Conservation (phyloP, 23 tunicate genomes). For the Clavelina lepadiformis region DNA sequence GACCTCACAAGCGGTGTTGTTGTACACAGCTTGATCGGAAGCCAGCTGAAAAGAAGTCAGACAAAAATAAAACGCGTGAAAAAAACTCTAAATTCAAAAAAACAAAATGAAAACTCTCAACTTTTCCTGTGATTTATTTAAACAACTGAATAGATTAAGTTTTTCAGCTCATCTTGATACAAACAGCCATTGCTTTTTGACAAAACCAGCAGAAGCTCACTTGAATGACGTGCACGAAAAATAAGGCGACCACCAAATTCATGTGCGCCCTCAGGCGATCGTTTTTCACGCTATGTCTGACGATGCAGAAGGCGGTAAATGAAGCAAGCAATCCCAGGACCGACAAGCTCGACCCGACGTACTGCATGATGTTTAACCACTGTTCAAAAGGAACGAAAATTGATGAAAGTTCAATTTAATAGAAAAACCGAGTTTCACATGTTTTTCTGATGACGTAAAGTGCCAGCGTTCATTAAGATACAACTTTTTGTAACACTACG, state of each 20-base stretch:
- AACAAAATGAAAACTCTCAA: too few relatives aligned
- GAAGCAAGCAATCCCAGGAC: conserved; percentile 42
- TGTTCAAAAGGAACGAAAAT: conserved; percentile 16
- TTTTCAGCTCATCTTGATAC: too few relatives aligned
- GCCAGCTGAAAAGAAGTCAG: conserved; percentile 74
- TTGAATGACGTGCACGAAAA: conserved; percentile 77
- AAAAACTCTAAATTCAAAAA: too few relatives aligned
- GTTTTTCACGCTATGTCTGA: conserved; percentile 58
- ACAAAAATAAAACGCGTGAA: too few relatives aligned
- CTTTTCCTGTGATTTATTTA: too few relatives aligned
- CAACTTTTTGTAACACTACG: too few relatives aligned
- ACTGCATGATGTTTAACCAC: conserved; percentile 61
- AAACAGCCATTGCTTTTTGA: neutral
- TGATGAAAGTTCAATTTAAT: neutral
- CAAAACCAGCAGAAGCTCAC: conserved; percentile 34
- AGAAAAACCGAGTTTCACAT: neutral
- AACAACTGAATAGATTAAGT: too few relatives aligned
- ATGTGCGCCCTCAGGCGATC: conserved; percentile 81
- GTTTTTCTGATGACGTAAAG: neutral
- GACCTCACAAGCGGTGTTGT: conserved; percentile 35
- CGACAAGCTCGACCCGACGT: conserved; percentile 67
- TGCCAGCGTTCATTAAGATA: too few relatives aligned
- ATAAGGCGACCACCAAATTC: conserved; percentile 59
- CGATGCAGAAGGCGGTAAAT: conserved; percentile 60
- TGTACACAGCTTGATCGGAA: conserved; percentile 50